phyloP scores from a whole-genome alignment of 1,140 invertebrate species.

The Alviniconcha marisindica region DNA sequence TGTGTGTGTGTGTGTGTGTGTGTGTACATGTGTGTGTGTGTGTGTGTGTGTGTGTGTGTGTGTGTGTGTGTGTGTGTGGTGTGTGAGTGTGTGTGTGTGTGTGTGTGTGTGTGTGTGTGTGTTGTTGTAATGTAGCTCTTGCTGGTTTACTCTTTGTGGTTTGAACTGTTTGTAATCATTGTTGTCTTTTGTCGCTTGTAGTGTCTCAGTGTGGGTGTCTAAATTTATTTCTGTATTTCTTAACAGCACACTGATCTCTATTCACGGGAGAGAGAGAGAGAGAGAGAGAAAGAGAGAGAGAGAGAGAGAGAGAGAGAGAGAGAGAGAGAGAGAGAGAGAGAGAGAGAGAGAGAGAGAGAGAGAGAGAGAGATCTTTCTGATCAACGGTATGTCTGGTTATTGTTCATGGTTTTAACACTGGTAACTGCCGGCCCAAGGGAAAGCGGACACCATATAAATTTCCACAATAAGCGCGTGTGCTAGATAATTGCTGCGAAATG shows the following conservation, averaged over 20 bases:
- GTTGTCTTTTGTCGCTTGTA: neutral
- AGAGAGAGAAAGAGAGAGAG: too few species aligned
- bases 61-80: neutral
- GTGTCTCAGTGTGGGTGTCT: neutral
- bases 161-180: neutral
- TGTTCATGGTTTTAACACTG: too few species aligned
- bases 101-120: neutral
- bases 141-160: neutral
- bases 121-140: neutral
- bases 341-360: too few species aligned
- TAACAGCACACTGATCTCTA: neutral
- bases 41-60: neutral
- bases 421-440: too few species aligned
- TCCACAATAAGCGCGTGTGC: too few species aligned
- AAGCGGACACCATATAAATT: too few species aligned
- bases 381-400: too few species aligned
- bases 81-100: too few species aligned
- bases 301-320: too few species aligned
- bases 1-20: neutral
- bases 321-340: too few species aligned
- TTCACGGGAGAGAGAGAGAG: neutral
- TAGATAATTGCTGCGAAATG: too few species aligned
- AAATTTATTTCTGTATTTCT: neutral
- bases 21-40: neutral
- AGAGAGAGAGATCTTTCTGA: too few species aligned